A percentile compares a stretch with the other conserved stretches of the same genome.
These are phyloP conservation scores for Anabas testudineus DNA, from an alignment of 2,797 vertebrate species.

Conservation along the genomic window DNA sequence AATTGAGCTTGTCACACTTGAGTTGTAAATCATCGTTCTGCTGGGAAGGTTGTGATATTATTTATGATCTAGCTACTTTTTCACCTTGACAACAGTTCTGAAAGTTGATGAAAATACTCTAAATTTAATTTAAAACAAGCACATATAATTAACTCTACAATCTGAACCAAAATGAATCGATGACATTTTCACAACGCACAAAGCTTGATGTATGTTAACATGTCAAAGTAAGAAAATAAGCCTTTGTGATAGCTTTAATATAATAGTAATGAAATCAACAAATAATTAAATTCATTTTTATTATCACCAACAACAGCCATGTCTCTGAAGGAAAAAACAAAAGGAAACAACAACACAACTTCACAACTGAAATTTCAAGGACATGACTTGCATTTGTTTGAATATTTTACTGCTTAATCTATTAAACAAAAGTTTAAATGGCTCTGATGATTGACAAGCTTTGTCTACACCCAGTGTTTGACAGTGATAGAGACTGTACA, in stretches of 20 bases:
- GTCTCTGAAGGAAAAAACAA: not conserved
- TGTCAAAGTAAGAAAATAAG: not conserved
- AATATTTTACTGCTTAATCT: not conserved
- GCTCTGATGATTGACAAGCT: constrained; percentile 20
- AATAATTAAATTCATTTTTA: not conserved
- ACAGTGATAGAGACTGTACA: constrained; percentile 38
- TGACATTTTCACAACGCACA: not conserved
- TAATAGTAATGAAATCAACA: not conserved
- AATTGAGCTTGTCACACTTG: not conserved
- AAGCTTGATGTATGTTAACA: not conserved
- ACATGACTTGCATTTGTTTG: not conserved
- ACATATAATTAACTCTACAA: not conserved
- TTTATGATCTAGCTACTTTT: not conserved
- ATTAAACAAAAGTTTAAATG: constrained; percentile 17
- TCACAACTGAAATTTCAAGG: not conserved
- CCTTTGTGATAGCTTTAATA: not conserved
- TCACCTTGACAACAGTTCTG: not conserved
- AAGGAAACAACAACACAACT: not conserved
- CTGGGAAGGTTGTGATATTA: not conserved
- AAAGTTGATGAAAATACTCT: not conserved
- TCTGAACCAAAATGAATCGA: not conserved
- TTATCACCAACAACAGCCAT: not conserved
- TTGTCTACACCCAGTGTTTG: constrained; percentile 23
- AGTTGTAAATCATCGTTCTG: not conserved
- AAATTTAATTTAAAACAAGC: not conserved